These are phyloP conservation scores for Lacerta bilineata DNA, from an alignment of 2,797 vertebrate genomes.

Conservation along the genomic window DNA sequence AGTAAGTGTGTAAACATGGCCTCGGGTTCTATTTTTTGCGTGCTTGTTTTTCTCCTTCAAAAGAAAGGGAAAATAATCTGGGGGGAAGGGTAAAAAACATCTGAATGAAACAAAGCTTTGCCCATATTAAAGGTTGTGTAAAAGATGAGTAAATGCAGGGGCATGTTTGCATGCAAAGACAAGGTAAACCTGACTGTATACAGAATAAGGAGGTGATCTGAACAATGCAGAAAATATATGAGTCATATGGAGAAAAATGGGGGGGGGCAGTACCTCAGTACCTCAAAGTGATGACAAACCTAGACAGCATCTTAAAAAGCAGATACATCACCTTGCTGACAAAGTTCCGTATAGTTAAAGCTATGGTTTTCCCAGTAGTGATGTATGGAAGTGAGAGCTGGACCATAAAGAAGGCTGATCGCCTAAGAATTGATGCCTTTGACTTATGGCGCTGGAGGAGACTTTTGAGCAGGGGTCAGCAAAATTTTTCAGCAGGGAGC, in stretches of 20 bases:
- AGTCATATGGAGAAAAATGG: neutral
- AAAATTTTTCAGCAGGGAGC: no score
- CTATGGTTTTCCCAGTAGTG: no score
- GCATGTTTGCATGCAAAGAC: neutral
- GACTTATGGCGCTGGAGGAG: no score
- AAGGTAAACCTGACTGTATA: neutral
- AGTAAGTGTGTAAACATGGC: constrained; percentile 13
- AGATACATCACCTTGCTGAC: no score
- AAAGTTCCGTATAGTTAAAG: no score
- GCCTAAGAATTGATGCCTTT: no score
- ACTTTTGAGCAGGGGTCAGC: no score
- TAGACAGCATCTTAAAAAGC: no score
- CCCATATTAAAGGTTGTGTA: neutral
- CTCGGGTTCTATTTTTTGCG: constrained; percentile 24
- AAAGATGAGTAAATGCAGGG: neutral
- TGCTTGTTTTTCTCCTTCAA: neutral
- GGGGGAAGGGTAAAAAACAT: neutral
- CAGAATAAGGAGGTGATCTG: neutral
- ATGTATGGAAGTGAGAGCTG: no score
- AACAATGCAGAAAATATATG: neutral
- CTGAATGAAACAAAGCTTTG: neutral
- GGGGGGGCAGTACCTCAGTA: no score
- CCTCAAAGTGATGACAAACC: no score
- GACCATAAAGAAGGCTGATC: no score
- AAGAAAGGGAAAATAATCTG: neutral